Base-by-base conservation (phyloP, 1,140 invertebrate genomes). In the Atta texana region DNA sequence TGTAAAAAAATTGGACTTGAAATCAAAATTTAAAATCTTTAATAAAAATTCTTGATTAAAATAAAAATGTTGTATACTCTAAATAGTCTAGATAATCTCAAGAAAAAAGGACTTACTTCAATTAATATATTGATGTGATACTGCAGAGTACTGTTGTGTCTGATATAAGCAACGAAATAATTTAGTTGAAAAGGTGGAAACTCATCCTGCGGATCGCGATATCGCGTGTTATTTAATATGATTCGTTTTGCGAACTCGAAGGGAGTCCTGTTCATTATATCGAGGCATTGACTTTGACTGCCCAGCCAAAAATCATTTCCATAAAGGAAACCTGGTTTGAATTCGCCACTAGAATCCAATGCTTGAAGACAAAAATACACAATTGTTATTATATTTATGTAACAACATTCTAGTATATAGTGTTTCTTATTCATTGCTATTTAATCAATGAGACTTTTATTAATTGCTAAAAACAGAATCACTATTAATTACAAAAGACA, bases 241-340 rank as follows among this genome's bases (percentile, higher is more conserved):
- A 74, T 0, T 91, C 24, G 80, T 6, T 90, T 57, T 1, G 88
- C 75, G 0, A 95, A 57, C 8, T 90, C 44, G 0, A 95, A 71
- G 2, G 88, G 89, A 0, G 80, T 64, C 1, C 59, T 91, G 55
- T 94, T 94, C 0, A 49, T 82, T 0, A 93, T 69, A 14, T 95
- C 93, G 0, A 91, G 6, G 78, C 96, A 96, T 21, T 96, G 94
- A 12, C 59, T 91, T n/a, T 87, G 81, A n/a, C 90, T 91, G 0
- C 96, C 96, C 28, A 95, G 3, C 96, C 96, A 96, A 57, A 94
- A 94, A 89, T 95, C 96, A 82, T 96, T 95, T 2, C 95, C 96
- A 24, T 94, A 95, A 8, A 95, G 75, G 53, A 96, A 95, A 7
- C 95, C 95, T 0, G 93, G 1, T 24, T 2, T 88, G 49, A 95